These are phyloP conservation scores for Lysandra bellargus DNA, from an alignment of 2,888 invertebrate species.

Conservation along the genomic window DNA sequence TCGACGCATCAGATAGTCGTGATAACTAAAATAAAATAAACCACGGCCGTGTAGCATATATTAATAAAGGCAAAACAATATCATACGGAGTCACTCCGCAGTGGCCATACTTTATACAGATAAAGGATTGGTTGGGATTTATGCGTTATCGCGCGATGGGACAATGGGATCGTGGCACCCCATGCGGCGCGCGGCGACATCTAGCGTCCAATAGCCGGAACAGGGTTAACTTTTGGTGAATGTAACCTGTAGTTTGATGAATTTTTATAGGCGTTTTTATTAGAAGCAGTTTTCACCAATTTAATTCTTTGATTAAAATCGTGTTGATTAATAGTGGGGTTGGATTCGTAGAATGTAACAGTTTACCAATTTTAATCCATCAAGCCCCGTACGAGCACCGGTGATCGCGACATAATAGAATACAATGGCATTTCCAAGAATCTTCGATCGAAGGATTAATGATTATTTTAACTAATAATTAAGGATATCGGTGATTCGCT, in stretches of 20 bases:
- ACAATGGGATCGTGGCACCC: conserved; percentile 80
- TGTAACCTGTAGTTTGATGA: conserved; percentile 35
- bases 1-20: conserved; percentile 78
- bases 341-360: too few species aligned
- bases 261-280: background rate
- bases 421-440: too few species aligned
- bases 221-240: conserved; percentile 73
- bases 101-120: conserved; percentile 79
- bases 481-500: too few species aligned
- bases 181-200: conserved; percentile 68
- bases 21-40: conserved; percentile 80
- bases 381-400: too few species aligned
- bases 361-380: too few species aligned
- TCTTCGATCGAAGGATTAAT: too few species aligned
- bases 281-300: too few species aligned
- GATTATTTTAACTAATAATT: too few species aligned
- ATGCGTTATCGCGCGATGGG: conserved; percentile 77
- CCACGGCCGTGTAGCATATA: conserved; percentile 71
- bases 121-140: conserved; percentile 77
- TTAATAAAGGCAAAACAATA: conserved; percentile 79
- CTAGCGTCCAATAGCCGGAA: conserved; percentile 42
- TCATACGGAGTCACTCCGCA: conserved; percentile 78
- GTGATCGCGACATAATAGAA: too few species aligned
- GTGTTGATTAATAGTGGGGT: too few species aligned
- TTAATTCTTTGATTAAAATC: too few species aligned